Base-by-base conservation (phyloP, 2,888 invertebrate genomes). In the Arge pagana region DNA sequence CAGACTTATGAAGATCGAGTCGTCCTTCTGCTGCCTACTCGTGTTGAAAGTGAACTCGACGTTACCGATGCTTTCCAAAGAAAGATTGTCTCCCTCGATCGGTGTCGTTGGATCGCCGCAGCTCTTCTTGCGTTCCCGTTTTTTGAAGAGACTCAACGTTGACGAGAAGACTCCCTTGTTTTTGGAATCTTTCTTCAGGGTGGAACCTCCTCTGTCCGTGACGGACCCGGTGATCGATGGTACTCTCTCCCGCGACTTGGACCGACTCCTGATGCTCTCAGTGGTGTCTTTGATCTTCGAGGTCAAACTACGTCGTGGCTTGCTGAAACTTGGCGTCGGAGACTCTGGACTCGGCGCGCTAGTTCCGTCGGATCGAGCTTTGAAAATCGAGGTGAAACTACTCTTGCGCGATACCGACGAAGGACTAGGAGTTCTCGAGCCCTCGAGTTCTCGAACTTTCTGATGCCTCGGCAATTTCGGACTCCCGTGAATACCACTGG, bases 351-450 rank as follows among this genome's bases (percentile, higher is more conserved):
- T 74, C 53, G 71, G 59, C 11, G 66, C 61, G 54, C 62, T 68
- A n/a, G n/a, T n/a, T 15, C 64, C 66, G 31, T 77, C 76, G n/a
- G 67, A 62, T 59, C 69, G 68, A 21, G 67, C 66, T 72, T 87
- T 86, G 68, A 92, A 92, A 35, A 92, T 76, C 3, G 90, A 90
- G 52, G 89, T 87, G 68, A 91, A 90, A 24, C 90, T 91, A 63
- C 88, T 90, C 72, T 90, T 89, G 30, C 91, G 81, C 0, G 90
- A 90, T 0, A 78, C 78, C 1, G 83, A 83, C 1, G 83, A 81
- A 0, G 90, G 90, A 1, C 91, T 90, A 1, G 90, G 90, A 7
- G 82, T 81, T 52, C 78, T 66, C 3, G 78, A 78, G 24, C 76
- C 72, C 64, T 77, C 70, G 57, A 70, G 59, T 52, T 77, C 68